phyloP scores from a whole-genome alignment of 1,140 invertebrate genomes.

The Drosophila kurseongensis region DNA sequence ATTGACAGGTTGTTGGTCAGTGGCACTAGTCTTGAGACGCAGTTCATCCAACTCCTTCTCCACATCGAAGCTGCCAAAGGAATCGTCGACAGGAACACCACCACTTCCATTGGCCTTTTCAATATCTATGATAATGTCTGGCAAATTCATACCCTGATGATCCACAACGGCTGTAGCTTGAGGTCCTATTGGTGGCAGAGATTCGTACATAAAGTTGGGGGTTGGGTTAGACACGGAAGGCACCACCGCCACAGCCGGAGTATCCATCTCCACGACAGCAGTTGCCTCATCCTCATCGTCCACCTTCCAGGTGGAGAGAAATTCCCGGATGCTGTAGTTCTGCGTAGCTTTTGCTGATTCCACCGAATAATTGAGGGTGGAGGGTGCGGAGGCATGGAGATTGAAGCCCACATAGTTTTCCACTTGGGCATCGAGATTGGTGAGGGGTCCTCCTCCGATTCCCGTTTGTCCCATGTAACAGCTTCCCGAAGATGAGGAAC shows the following conservation, averaged over 20 bases:
- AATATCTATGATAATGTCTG: constrained; percentile 81
- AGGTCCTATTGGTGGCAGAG: constrained; percentile 50
- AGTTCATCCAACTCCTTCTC: constrained; percentile 81
- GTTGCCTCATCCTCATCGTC: constrained; percentile 72
- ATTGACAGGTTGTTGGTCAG: constrained; percentile 12
- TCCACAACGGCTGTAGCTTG: constrained; percentile 57
- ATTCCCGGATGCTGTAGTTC: constrained; percentile 77
- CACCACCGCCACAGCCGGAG: constrained; percentile 50
- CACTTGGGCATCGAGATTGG: constrained; percentile 61
- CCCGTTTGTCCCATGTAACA: constrained; percentile 53
- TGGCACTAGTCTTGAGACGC: constrained; percentile 51
- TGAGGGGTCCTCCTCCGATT: constrained; percentile 14
- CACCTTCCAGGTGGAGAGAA: constrained; percentile 82
- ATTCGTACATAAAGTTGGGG: constrained; percentile 63
- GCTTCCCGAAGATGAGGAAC: constrained; percentile 4
- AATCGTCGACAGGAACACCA: constrained; percentile 31
- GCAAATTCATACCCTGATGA: constrained; percentile 66
- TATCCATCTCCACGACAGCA: constrained; percentile 15
- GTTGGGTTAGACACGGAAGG: constrained; percentile 38
- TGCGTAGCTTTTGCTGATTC: constrained; percentile 31
- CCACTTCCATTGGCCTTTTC: constrained; percentile 57
- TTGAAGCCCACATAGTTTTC: constrained; percentile 63
- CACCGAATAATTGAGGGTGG: neutral
- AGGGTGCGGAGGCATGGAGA: constrained; percentile 42
- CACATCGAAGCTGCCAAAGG: constrained; percentile 76